phyloP scores from a whole-genome alignment of 2,113 vertebrate genomes.

The Protobothrops flavoviridis region DNA sequence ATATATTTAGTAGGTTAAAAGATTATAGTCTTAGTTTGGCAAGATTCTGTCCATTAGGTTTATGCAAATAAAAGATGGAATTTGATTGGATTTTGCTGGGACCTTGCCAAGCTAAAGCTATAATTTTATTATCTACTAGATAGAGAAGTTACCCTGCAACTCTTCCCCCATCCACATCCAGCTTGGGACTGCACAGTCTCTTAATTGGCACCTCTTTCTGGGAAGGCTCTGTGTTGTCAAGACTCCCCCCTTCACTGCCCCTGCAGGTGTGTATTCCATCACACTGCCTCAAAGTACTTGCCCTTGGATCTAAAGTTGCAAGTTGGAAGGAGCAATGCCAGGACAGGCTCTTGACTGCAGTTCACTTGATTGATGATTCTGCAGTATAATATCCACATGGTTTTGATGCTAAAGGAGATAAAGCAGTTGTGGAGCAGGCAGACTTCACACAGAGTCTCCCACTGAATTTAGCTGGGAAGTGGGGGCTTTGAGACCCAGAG shows the following conservation, averaged over 20 bases:
- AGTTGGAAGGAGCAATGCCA: background rate
- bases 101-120: background rate
- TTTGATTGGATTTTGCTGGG: background rate
- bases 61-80: background rate
- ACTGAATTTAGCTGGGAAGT: background rate
- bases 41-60: background rate
- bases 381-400: background rate
- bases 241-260: background rate
- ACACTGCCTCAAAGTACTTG: background rate
- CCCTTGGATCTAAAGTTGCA: conserved; percentile 18
- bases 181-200: background rate
- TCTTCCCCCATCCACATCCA: background rate
- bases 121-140: background rate
- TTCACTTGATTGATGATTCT: conserved; percentile 2
- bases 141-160: background rate
- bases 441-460: conserved; percentile 18
- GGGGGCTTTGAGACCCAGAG: background rate
- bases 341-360: background rate
- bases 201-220: background rate
- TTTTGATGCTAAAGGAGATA: background rate
- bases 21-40: background rate
- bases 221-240: background rate
- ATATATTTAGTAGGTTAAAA: background rate
- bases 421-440: background rate
- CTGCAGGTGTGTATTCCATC: background rate